Evolutionary conservation across 2,113 vertebrate genomes (phyloP).

Genomic region (Neotoma lepida): DNA sequence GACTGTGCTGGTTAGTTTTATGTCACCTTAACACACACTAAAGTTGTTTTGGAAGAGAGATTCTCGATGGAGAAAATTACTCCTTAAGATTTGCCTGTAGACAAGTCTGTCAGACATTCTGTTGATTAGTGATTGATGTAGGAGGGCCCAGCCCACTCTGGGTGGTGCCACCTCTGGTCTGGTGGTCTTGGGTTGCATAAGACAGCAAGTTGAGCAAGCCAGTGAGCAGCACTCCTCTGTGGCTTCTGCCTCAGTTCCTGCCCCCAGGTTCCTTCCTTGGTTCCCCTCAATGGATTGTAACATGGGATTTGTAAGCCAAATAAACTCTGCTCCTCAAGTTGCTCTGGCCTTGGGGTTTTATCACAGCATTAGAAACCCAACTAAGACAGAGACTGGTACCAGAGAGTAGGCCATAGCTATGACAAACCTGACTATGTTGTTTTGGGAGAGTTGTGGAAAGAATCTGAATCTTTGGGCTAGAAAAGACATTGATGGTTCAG

Average conservation of each 20-base stretch:
- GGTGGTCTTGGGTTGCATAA: neutral
- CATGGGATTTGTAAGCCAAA: neutral
- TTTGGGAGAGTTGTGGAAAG: neutral
- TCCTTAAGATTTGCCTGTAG: neutral
- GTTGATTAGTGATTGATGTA: neutral
- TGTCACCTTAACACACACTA: neutral
- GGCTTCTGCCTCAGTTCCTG: neutral
- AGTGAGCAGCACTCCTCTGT: neutral
- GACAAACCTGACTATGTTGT: neutral
- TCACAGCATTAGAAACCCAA: neutral
- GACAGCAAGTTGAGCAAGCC: neutral
- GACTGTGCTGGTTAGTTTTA: neutral
- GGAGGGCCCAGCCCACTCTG: too few species aligned
- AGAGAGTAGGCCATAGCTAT: neutral
- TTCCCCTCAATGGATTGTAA: neutral
- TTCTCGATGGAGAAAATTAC: neutral
- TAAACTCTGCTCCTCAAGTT: neutral
- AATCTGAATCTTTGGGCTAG: neutral
- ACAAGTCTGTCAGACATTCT: neutral
- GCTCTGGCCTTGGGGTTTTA: neutral
- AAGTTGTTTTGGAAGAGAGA: neutral
- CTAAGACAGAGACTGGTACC: neutral
- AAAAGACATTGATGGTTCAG: neutral
- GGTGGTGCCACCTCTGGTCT: neutral
- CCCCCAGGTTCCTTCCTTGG: neutral